phyloP scores from a whole-genome alignment of 2,797 vertebrate genomes.

The Danio tinwini region DNA sequence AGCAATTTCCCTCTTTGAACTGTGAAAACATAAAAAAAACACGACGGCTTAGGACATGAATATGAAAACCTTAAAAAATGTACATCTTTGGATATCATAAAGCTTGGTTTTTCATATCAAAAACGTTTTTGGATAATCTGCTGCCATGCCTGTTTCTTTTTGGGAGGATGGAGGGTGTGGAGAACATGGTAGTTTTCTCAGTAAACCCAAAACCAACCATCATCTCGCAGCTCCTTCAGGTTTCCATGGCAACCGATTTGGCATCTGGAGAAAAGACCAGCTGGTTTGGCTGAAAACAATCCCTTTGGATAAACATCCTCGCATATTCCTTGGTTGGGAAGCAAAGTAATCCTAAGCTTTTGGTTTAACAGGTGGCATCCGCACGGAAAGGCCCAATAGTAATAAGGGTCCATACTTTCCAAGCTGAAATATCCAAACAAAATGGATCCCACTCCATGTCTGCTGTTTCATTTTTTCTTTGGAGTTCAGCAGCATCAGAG shows the following conservation, averaged over 20 bases:
- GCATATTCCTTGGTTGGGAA: slow-evolving; percentile 26
- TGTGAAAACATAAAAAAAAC: slow-evolving; percentile 60
- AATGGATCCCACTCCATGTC: slow-evolving; percentile 29
- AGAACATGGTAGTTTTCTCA: slow-evolving; percentile 35
- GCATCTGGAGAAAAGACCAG: slow-evolving; percentile 68
- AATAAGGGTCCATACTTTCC: slow-evolving; percentile 61
- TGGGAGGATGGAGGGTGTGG: slow-evolving; percentile 21
- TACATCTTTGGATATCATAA: slow-evolving; percentile 80
- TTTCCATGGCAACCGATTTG: slow-evolving; percentile 65
- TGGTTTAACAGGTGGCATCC: slow-evolving; percentile 43
- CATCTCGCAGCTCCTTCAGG: slow-evolving; percentile 59
- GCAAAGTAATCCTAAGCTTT: slow-evolving; percentile 35
- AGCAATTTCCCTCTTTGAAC: slow-evolving; percentile 64
- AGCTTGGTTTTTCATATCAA: slow-evolving; percentile 72
- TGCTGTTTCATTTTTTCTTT: slow-evolving; percentile 51
- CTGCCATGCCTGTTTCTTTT: slow-evolving; percentile 51
- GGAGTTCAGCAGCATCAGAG: slow-evolving; percentile 46
- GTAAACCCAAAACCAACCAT: slow-evolving; percentile 53
- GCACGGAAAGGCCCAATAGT: slow-evolving; percentile 43
- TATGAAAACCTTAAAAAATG: slow-evolving; percentile 73
- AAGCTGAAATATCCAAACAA: slow-evolving; percentile 31
- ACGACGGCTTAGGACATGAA: slow-evolving; percentile 44
- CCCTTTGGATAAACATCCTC: slow-evolving; percentile 50
- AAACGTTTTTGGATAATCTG: slow-evolving; percentile 68
- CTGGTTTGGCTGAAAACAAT: slow-evolving; percentile 56